Evolutionary conservation across 1,140 invertebrate species (phyloP), one percentile per base, ranked within the genome.

Genomic region (Asobara japonica): DNA sequence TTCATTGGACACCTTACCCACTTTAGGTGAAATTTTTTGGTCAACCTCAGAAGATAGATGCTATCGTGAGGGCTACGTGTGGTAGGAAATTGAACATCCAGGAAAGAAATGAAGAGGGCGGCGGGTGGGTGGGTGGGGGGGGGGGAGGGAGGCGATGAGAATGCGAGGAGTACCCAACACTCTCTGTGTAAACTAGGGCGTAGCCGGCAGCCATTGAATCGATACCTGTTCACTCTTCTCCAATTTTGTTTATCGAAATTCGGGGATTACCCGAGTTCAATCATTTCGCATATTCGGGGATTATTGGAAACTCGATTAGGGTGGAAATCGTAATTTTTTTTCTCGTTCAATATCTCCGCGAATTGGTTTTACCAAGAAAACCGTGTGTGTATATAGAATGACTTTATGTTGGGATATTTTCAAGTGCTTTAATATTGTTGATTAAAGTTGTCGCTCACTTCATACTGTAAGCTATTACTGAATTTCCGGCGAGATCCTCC

Each of bases 171-270:
- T 29, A 62, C 60, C 60, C 60, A 62, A 25, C n/a, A 29, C 13
- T 62, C 60, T 6, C 2, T 73, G 76, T 74, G 77, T 78, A 77
- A 82, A 80, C 78, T 79, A 73, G 81, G 81, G 81, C 79, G 81
- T 79, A 78, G 81, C 80, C 80, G 72, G 45, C 61, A 72, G 66
- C 36, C 71, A 71, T 51, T 70, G 75, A 83, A 83, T 83, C 82
- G 82, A 83, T 83, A 83, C 79, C 76, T 75, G 72, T 79, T 82
- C 77, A 16, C 67, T 81, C 76, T 82, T 78, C 77, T 77, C 76
- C 77, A 78, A 81, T 83, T 83, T 83, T 81, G 76, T 79, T 79
- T 76, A 76, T 69, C 60, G 22, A 71, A 64, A 70, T n/a, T 30
- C 6, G n/a, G n/a, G n/a, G n/a, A n/a, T n/a, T n/a, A n/a, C n/a